phyloP scores from a whole-genome alignment of 2,113 vertebrate species.

The Poeciliopsis occidentalis region DNA sequence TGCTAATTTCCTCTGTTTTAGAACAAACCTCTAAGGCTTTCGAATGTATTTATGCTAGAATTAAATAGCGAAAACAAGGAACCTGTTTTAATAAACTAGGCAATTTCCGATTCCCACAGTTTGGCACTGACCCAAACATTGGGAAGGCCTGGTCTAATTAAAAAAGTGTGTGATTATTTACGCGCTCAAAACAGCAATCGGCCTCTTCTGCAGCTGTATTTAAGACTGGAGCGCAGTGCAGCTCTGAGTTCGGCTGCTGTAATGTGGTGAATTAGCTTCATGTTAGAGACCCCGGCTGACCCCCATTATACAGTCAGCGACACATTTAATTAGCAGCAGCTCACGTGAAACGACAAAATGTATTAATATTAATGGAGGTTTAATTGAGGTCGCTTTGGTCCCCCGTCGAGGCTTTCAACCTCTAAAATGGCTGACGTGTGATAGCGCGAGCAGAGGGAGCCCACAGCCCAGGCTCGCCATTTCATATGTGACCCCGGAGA shows the following conservation, averaged over 20 bases:
- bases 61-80: too few species aligned
- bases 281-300: constrained; percentile 63
- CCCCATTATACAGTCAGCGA: constrained; percentile 75
- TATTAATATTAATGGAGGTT: constrained; percentile 80
- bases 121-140: neutral
- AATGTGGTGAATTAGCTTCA: constrained; percentile 68
- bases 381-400: constrained; percentile 78
- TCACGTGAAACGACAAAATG: constrained; percentile 77
- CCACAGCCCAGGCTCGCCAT: constrained; percentile 45
- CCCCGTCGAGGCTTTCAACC: constrained; percentile 75
- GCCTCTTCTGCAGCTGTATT: constrained; percentile 30
- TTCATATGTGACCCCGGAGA: constrained; percentile 68
- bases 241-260: constrained; percentile 42
- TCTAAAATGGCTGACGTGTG: constrained; percentile 76
- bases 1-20: too few species aligned
- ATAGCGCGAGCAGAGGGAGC: constrained; percentile 58
- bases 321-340: constrained; percentile 77
- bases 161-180: neutral
- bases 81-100: too few species aligned
- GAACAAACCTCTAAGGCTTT: too few species aligned
- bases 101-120: neutral
- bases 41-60: too few species aligned
- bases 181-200: neutral
- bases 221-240: constrained; percentile 28
- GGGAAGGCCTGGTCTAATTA: neutral